Evolutionary conservation across 2,113 vertebrate species (phyloP), one percentile per base, ranked within the genome.

Genomic region (Anguilla japonica): DNA sequence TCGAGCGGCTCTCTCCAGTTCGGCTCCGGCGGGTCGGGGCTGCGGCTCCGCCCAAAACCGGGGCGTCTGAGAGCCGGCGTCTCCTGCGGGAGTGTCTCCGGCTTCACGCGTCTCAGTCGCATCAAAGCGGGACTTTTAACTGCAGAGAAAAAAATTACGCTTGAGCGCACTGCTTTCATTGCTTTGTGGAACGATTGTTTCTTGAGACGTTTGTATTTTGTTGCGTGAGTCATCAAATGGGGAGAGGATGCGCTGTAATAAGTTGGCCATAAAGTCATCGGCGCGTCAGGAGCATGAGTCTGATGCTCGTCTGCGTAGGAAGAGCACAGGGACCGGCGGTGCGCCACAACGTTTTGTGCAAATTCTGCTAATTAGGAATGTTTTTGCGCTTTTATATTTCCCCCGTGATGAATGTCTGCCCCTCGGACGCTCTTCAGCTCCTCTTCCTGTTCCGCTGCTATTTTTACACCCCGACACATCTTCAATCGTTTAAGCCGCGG

Each of bases 361-460:
- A 75, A 14, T n/a, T 1, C 20, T n/a, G 26, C 71, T 75, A 34
- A 75, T 75, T 75, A 34, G 3, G 7, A 20, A 22, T 63, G 56
- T 50, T 43, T 50, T 43, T 22, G 41, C 46, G 5, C 79, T 86
- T 86, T 79, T 40, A 15, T 67, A 57, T 16, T 34, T 46, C n/a
- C 29, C 84, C 22, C 40, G 18, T 82, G 81, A 53, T 34, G 81
- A 43, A 53, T 56, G 26, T 82, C 81, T 46, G 43, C 46, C n/a
- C 7, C 39, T n/a, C 7, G 60, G n/a, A 75, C n/a, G 34, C 50
- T 43, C 40, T 22, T 56, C 60, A 18, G 50, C 22, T 80, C 39
- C 79, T 83, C 71, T 87, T 84, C 87, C 79, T 84, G 56, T 84
- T 84, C 75, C 26, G 39, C 71, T 41, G 34, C 82, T 43, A 39